These are phyloP conservation scores for Xestia xanthographa DNA, from an alignment of 2,888 invertebrate genomes.

Conservation along the genomic window DNA sequence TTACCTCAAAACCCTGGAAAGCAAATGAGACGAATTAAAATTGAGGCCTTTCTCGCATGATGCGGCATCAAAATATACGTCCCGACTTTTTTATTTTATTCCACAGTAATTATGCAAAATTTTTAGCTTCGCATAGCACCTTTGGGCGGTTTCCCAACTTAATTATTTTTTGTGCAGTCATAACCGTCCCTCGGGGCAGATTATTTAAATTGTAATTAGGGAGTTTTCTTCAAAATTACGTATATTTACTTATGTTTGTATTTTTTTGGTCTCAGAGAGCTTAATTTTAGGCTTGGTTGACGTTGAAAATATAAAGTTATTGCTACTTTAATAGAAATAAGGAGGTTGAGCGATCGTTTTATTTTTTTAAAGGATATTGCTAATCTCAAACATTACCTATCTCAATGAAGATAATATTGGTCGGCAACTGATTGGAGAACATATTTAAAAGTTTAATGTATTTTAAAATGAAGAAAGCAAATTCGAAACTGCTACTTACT, in stretches of 20 bases:
- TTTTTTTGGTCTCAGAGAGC: not conserved
- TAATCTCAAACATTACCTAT: not conserved
- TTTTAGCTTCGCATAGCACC: conserved; percentile 34
- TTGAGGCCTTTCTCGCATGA: conserved; percentile 26
- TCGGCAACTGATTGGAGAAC: not conserved
- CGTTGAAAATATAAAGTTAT: not conserved
- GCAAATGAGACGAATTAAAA: conserved; percentile 51
- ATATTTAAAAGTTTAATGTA: no score
- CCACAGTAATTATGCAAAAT: conserved; percentile 54
- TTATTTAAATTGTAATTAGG: conserved; percentile 56
- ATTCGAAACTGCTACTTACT: conserved; percentile 10
- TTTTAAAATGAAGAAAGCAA: not conserved
- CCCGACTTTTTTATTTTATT: conserved; percentile 55
- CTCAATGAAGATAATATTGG: not conserved
- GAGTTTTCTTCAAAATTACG: conserved; percentile 43
- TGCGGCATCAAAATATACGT: conserved; percentile 30
- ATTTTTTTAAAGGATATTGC: not conserved
- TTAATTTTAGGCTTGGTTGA: not conserved
- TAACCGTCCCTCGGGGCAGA: conserved; percentile 28
- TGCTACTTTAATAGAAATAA: not conserved
- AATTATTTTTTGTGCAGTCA: conserved; percentile 55
- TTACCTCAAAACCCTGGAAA: conserved; percentile 22
- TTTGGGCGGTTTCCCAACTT: conserved; percentile 44
- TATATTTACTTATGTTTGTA: conserved; percentile 15
- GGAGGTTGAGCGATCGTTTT: not conserved